These are phyloP conservation scores for Platichthys flesus DNA, from an alignment of 2,113 vertebrate species.

Conservation along the genomic window DNA sequence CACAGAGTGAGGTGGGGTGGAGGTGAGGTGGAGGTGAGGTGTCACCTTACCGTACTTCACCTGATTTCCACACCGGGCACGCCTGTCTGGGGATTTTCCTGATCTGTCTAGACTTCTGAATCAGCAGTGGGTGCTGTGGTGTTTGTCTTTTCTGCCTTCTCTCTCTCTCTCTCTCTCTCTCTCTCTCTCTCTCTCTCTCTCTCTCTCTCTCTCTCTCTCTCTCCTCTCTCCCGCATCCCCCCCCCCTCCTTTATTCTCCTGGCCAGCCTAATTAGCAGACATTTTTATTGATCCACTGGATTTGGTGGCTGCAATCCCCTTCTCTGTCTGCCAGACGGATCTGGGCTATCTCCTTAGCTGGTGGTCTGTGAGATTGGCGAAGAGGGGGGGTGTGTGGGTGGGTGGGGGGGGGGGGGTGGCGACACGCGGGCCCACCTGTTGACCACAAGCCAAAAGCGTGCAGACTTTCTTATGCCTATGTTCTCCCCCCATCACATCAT, in stretches of 20 bases:
- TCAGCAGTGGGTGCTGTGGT: constrained; percentile 37
- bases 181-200: background rate
- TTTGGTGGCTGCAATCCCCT: constrained; percentile 75
- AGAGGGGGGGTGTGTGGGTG: background rate
- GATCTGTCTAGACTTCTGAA: constrained; percentile 71
- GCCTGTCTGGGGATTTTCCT: constrained; percentile 57
- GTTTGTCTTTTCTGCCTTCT: constrained; percentile 14
- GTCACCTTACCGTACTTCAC: constrained; percentile 44
- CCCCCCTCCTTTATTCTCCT: background rate
- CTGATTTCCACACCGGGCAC: constrained; percentile 44
- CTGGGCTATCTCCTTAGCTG: constrained; percentile 61
- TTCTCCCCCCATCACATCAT: background rate
- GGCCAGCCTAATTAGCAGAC: constrained; percentile 79
- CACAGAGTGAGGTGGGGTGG: background rate
- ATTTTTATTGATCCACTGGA: constrained; percentile 81
- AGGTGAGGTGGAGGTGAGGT: background rate
- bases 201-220: background rate
- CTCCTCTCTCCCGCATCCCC: background rate
- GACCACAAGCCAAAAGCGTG: constrained; percentile 60
- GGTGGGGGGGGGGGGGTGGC: background rate
- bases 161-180: background rate
- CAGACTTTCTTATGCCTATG: constrained; percentile 37
- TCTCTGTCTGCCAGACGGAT: constrained; percentile 80
- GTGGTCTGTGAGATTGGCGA: constrained; percentile 40
- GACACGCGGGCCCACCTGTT: constrained; percentile 71